phyloP scores from a whole-genome alignment of 2,888 invertebrate species.

The Bibio marci region DNA sequence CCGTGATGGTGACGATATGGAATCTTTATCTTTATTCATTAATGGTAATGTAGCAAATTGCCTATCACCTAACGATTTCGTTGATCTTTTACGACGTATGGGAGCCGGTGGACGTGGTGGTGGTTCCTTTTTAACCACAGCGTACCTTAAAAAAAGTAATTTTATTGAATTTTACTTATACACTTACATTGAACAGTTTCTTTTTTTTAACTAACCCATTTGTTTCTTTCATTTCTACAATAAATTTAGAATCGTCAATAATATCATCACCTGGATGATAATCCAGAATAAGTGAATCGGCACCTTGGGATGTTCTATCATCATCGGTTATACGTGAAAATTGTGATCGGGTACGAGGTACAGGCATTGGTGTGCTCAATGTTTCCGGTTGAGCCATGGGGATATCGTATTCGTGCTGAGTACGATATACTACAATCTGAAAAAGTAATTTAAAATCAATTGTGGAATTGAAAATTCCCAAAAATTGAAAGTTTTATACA shows the following conservation, averaged over 20 bases:
- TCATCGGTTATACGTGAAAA: slow-evolving; percentile 44
- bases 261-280: slow-evolving; percentile 20
- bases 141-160: slow-evolving; percentile 52
- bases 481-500: slow-evolving; percentile 8
- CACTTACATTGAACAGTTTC: no score
- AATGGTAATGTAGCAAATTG: slow-evolving; percentile 55
- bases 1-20: slow-evolving; percentile 34
- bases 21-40: slow-evolving; percentile 26
- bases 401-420: slow-evolving; percentile 47
- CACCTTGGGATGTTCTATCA: slow-evolving; percentile 52
- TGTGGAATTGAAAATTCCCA: not conserved
- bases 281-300: slow-evolving; percentile 44
- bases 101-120: slow-evolving; percentile 45
- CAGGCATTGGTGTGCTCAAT: slow-evolving; percentile 38
- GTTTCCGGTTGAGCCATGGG: slow-evolving; percentile 34
- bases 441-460: slow-evolving; percentile 13
- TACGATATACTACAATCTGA: slow-evolving; percentile 46
- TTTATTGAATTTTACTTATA: no score
- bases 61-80: slow-evolving; percentile 36
- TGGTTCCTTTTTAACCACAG: slow-evolving; percentile 54
- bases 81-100: slow-evolving; percentile 36
- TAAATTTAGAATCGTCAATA: slow-evolving; percentile 21
- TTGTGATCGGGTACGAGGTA: slow-evolving; percentile 34
- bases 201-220: slow-evolving; percentile 18
- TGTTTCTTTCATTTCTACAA: slow-evolving; percentile 27